Conservation (phyloP, 2,888 invertebrate genomes). For the Augiades crinisus region DNA sequence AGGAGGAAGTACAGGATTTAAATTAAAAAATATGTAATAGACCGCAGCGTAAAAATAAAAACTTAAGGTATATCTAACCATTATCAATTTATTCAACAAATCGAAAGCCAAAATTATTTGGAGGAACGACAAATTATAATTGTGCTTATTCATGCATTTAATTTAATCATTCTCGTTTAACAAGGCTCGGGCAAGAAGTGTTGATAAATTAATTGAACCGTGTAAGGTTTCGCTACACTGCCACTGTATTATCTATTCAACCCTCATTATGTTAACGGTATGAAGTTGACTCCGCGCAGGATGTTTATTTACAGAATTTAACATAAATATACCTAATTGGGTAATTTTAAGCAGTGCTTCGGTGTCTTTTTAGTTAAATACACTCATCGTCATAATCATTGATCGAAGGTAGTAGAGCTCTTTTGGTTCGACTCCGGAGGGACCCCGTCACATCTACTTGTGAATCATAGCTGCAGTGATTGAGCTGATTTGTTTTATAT, state of each 20-base stretch:
- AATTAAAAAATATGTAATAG: no score
- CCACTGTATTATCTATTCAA: not conserved
- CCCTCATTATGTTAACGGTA: constrained; percentile 15
- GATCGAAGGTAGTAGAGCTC: not conserved
- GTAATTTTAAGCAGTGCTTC: not conserved
- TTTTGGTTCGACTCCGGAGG: no score
- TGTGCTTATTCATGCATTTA: not conserved
- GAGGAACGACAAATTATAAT: not conserved
- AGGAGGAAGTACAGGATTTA: no score
- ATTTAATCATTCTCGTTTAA: constrained; percentile 5
- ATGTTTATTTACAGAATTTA: not conserved
- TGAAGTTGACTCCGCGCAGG: not conserved
- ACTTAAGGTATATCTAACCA: no score
- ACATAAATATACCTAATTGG: not conserved
- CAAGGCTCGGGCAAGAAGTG: not conserved
- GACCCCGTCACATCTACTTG: no score
- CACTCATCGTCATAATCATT: no score
- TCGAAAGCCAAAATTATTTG: not conserved
- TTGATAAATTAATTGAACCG: constrained; percentile 13
- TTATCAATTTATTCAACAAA: no score
- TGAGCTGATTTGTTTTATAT: no score
- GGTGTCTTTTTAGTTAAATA: no score
- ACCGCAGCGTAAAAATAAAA: no score
- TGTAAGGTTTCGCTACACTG: constrained; percentile 1
- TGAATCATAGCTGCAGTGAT: no score